Conservation (phyloP, 2,888 invertebrate species). For the Andrena trimmerana region DNA sequence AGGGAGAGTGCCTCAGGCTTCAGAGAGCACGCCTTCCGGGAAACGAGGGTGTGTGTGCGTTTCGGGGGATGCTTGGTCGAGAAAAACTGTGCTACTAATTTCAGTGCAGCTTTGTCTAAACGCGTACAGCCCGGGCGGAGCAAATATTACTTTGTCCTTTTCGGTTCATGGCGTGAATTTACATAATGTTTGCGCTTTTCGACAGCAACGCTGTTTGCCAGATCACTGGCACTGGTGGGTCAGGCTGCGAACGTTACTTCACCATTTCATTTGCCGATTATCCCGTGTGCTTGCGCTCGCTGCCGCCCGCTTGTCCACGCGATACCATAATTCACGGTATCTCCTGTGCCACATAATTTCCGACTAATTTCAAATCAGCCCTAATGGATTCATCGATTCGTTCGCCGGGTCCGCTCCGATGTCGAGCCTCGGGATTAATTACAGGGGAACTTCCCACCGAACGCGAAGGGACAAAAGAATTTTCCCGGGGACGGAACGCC, state of each 20-base stretch:
- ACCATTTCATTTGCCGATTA: conserved; percentile 52
- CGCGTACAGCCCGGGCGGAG: too few species aligned
- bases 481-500: not conserved
- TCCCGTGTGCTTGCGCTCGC: conserved; percentile 24
- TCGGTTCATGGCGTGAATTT: conserved; percentile 6
- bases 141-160: not conserved
- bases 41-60: too few species aligned
- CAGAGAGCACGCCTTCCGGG: too few species aligned
- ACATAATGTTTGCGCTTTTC: conserved; percentile 6
- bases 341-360: conserved; percentile 32
- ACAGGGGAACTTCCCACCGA: not conserved
- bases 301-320: conserved; percentile 35
- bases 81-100: too few species aligned
- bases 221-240: conserved; percentile 20
- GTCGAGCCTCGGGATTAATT: conserved; percentile 20
- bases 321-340: conserved; percentile 42
- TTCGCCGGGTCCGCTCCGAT: not conserved
- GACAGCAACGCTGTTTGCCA: conserved; percentile 32
- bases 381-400: conserved; percentile 47
- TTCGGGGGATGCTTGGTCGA: too few species aligned
- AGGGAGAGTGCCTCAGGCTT: too few species aligned
- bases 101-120: too few species aligned
- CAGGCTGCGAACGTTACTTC: conserved; percentile 36
- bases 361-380: conserved; percentile 30
- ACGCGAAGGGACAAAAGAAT: not conserved